Conservation (phyloP, 2,113 vertebrate genomes). For the Hippocampus abdominalis region DNA sequence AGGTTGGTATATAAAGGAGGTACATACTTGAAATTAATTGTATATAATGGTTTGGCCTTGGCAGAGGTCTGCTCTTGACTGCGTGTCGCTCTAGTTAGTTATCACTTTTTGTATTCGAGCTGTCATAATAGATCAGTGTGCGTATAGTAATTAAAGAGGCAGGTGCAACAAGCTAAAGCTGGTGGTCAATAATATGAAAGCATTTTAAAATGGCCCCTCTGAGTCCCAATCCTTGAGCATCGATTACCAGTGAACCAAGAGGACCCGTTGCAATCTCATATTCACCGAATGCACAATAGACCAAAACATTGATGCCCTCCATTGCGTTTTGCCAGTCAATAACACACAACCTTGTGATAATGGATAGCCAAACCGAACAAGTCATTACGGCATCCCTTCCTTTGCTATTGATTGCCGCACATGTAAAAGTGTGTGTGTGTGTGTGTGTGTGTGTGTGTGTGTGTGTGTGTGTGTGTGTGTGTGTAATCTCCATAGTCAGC, state of each 20-base stretch:
- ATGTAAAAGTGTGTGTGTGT: conserved; percentile 10
- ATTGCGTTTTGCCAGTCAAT: conserved; percentile 47
- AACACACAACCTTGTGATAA: conserved; percentile 62
- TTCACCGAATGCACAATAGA: conserved; percentile 48
- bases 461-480: conserved; percentile 11
- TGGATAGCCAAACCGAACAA: conserved; percentile 57
- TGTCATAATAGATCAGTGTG: not conserved
- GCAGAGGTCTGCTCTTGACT: no score
- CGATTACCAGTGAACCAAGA: conserved; percentile 35
- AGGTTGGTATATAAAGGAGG: no score
- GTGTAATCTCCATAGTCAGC: conserved; percentile 48
- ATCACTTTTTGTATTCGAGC: not conserved
- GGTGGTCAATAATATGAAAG: conserved; percentile 19
- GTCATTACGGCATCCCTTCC: conserved; percentile 64
- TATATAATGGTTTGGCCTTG: no score
- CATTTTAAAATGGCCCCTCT: conserved; percentile 26
- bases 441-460: conserved; percentile 19
- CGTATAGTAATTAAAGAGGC: not conserved
- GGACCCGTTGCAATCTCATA: conserved; percentile 53
- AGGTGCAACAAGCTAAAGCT: conserved; percentile 1
- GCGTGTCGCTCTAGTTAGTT: not conserved
- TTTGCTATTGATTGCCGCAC: conserved; percentile 46
- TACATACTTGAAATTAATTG: no score
- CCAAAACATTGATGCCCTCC: conserved; percentile 39
- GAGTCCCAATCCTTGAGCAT: conserved; percentile 29